These are phyloP conservation scores for Alca torda DNA, from an alignment of 2,797 vertebrate species.

Conservation along the genomic window DNA sequence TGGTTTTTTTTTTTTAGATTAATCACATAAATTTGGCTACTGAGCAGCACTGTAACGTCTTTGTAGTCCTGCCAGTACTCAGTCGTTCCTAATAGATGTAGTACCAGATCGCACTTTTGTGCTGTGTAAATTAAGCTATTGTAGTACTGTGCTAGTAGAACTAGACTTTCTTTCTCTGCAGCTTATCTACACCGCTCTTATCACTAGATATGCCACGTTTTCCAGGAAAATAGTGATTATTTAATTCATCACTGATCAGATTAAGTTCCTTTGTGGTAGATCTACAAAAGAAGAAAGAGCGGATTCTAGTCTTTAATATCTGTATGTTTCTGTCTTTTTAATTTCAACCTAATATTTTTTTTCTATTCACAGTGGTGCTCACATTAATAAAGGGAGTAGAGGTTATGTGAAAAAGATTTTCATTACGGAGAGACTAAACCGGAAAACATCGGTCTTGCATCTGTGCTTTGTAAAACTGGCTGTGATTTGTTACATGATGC, in stretches of 20 bases:
- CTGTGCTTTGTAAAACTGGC: neutral
- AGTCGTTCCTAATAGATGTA: neutral
- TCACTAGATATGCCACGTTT: neutral
- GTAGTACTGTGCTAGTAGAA: neutral
- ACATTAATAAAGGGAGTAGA: neutral
- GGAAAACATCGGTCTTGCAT: neutral
- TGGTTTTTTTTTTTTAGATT: neutral
- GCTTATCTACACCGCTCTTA: neutral
- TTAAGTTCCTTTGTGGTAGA: constrained; percentile 29
- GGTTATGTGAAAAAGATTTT: neutral
- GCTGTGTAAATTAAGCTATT: constrained; percentile 8
- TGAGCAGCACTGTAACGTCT: neutral
- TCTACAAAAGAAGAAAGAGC: constrained; percentile 4
- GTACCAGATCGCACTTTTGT: neutral
- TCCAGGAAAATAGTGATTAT: neutral
- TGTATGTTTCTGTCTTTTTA: neutral
- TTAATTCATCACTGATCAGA: constrained; percentile 36
- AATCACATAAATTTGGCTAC: neutral
- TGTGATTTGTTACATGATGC: neutral
- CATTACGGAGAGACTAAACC: neutral
- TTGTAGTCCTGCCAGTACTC: neutral
- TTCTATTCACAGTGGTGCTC: neutral
- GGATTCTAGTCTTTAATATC: neutral
- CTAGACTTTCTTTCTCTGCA: neutral
- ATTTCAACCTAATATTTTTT: constrained; percentile 29